Conservation (phyloP, 2,888 invertebrate species). For the Slavum lentiscoides region DNA sequence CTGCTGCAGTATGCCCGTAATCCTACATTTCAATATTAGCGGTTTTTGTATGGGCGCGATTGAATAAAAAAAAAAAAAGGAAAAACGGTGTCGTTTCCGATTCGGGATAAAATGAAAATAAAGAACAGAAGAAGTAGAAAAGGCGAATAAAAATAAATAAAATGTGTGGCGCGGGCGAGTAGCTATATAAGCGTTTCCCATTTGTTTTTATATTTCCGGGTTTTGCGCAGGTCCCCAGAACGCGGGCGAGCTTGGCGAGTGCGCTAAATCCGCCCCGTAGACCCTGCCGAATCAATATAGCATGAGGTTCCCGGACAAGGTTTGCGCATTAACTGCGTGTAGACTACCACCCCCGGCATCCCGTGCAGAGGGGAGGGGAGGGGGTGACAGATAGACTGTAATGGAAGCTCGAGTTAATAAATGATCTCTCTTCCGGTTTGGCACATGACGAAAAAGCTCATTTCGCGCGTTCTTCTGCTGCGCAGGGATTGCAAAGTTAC, state of each 20-base stretch:
- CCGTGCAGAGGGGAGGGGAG: background rate
- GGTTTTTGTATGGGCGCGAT: constrained; percentile 9
- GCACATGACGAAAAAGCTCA: constrained; percentile 46
- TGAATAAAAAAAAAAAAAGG: constrained; percentile 14
- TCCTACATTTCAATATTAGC: constrained; percentile 34
- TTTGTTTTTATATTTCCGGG: constrained; percentile 52
- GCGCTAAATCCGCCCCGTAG: constrained; percentile 52
- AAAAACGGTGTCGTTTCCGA: background rate
- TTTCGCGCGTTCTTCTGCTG: constrained; percentile 29
- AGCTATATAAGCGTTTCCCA: constrained; percentile 43
- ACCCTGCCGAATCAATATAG: constrained; percentile 53
- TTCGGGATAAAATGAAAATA: background rate
- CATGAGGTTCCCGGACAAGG: constrained; percentile 50
- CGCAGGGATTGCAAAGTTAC: constrained; percentile 19
- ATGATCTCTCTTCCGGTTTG: constrained; percentile 49
- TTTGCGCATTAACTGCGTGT: constrained; percentile 52
- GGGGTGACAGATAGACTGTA: constrained; percentile 47
- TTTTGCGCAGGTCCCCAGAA: constrained; percentile 50
- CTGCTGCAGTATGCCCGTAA: background rate
- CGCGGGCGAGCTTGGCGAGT: constrained; percentile 40
- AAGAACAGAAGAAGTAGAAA: background rate
- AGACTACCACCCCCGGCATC: constrained; percentile 22
- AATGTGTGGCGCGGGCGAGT: constrained; percentile 21
- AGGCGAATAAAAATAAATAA: constrained; percentile 40
- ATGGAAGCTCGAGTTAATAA: constrained; percentile 49